Evolutionary conservation across 2,888 invertebrate species (phyloP).

Genomic region (Plusia festucae): DNA sequence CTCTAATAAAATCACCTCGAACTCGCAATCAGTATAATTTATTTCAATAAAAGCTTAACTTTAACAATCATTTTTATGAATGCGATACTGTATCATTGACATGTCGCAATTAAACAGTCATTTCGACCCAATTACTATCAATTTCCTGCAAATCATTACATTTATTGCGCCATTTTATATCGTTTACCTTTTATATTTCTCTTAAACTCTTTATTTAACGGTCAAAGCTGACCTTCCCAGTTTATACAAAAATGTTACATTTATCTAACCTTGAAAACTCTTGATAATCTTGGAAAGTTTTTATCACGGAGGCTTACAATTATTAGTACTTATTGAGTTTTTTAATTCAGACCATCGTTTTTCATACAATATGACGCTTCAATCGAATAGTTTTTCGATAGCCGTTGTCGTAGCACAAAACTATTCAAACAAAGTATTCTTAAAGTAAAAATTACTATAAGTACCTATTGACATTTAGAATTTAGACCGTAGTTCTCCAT

Average conservation of each 20-base stretch:
- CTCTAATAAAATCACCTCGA: conserved; percentile 1
- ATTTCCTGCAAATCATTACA: conserved; percentile 13
- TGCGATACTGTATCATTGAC: conserved; percentile 12
- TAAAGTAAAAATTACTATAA: too few species aligned
- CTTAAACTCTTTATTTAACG: neutral
- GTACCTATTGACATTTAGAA: too few species aligned
- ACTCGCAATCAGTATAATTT: conserved; percentile 18
- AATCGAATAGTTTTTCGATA: too few species aligned
- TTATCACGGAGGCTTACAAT: too few species aligned
- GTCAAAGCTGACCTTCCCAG: neutral
- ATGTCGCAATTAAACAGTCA: conserved; percentile 25
- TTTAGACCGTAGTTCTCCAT: too few species aligned
- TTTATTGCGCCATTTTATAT: conserved; percentile 1
- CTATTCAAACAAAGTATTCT: too few species aligned
- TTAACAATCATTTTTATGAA: conserved; percentile 23
- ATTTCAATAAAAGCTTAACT: conserved; percentile 25
- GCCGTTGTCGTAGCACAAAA: too few species aligned
- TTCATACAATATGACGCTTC: too few species aligned
- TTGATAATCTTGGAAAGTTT: too few species aligned
- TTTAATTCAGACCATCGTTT: too few species aligned
- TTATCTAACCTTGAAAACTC: too few species aligned
- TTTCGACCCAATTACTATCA: conserved; percentile 19
- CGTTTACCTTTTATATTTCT: neutral
- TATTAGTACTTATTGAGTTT: too few species aligned
- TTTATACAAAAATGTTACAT: neutral